phyloP scores from a whole-genome alignment of 2,888 invertebrate species.

The Fabriciana adippe region DNA sequence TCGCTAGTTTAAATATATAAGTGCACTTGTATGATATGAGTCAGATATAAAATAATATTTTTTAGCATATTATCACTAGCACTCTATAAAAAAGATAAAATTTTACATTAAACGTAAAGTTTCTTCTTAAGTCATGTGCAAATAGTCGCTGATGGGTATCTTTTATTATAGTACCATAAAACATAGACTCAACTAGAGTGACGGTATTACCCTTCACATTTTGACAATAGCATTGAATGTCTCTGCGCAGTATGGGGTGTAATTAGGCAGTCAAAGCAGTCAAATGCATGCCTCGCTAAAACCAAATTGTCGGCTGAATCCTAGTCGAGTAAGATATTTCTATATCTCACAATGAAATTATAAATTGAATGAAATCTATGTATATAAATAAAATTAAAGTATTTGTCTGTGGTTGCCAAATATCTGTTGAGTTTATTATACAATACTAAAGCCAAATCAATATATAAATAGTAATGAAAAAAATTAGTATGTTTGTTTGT shows the following conservation, averaged over 20 bases:
- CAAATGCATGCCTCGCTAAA: constrained; percentile 49
- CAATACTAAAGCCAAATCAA: no score
- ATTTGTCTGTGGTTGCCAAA: no score
- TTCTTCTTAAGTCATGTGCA: not conserved
- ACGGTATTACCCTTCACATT: constrained; percentile 38
- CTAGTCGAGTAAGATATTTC: constrained; percentile 5
- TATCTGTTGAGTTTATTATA: no score
- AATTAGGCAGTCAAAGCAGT: constrained; percentile 61
- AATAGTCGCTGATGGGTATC: not conserved
- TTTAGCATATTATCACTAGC: no score
- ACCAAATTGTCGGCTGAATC: constrained; percentile 1
- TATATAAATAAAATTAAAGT: no score
- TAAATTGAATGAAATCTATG: not conserved
- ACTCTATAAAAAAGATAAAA: no score
- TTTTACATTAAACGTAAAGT: no score
- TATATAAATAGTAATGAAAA: no score
- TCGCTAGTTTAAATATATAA: no score
- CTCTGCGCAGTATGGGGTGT: constrained; percentile 47
- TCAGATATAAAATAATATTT: no score
- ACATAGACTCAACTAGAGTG: constrained; percentile 38
- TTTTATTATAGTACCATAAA: constrained; percentile 12
- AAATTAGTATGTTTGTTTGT: no score
- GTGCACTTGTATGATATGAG: no score
- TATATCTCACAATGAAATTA: not conserved
- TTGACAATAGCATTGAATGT: constrained; percentile 34